Base-by-base conservation (phyloP, 2,797 vertebrate genomes). In the Myripristis jacobus region DNA sequence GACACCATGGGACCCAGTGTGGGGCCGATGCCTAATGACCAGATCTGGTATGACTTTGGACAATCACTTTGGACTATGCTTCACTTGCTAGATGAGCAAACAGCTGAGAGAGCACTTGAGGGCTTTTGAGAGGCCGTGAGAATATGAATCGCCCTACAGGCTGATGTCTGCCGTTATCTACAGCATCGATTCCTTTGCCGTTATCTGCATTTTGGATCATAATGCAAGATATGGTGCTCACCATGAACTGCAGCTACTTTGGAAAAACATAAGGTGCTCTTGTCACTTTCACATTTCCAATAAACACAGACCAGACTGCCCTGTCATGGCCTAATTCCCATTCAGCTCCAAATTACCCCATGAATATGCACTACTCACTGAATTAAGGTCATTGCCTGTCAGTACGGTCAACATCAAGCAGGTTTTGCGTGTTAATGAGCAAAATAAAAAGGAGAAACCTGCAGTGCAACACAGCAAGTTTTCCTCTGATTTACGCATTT, bases 331-430 rank as follows among this genome's bases (percentile, higher is more conserved):
- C 87, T 83, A 82, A 85, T 87, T 91, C 80, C 67, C 54, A 47
- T 55, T 74, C 75, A 64, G 81, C 70, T 86, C 67, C 66, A 84
- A 88, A 82, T 88, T 87, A 88, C 75, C 61, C 69, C 43, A 78
- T 90, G 82, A 89, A 88, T 85, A 85, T 80, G 78, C 84, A 74
- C 70, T 34, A 22, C 63, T 77, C 62, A 44, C 73, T 70, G 81
- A 89, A 87, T 87, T 83, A 83, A 56, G 88, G 89, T 86, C 84
- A 83, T 58, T 62, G 64, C 66, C 73, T 85, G 82, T 85, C 79
- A 60, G 73, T 73, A 21, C 55, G 34, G 47, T 59, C 51, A 70
- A 53, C 63, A 75, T 82, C 79, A 79, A 78, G 69, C 70, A 61
- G 59, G 47, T 66, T 44, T 69, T 59, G 43, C 77, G 60, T 18